A percentile compares a stretch with the other conserved stretches of the same genome.
phyloP scores from a whole-genome alignment of 2,113 vertebrate genomes.

The Cynopterus brachyotis region DNA sequence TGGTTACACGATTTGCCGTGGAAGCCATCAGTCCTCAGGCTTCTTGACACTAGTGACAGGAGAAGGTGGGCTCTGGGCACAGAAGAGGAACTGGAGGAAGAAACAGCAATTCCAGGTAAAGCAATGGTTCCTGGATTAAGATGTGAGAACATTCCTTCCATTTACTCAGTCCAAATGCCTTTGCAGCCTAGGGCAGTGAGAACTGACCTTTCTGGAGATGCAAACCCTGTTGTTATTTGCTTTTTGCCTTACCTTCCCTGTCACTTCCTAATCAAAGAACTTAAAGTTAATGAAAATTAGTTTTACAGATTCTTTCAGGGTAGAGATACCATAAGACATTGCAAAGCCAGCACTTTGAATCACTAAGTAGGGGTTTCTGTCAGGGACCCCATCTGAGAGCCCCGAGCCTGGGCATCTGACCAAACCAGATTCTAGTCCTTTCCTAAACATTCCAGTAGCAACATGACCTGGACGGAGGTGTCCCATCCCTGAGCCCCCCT shows the following conservation, averaged over 20 bases:
- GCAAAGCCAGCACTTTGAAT: background rate
- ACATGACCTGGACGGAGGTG: background rate
- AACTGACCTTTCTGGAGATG: background rate
- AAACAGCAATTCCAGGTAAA: background rate
- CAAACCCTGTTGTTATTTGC: background rate
- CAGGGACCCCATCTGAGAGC: background rate
- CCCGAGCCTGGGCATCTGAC: background rate
- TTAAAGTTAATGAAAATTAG: background rate
- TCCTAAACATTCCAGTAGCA: background rate
- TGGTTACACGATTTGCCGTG: background rate
- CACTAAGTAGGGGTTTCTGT: background rate
- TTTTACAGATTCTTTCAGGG: background rate
- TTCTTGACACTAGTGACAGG: background rate
- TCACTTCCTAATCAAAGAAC: background rate
- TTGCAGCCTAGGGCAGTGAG: background rate
- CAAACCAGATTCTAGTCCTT: background rate
- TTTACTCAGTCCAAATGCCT: background rate
- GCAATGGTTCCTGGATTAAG: background rate
- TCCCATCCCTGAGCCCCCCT: background rate
- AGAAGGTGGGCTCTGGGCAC: background rate
- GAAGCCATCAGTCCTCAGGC: background rate
- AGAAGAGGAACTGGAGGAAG: background rate
- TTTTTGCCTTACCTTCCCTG: background rate
- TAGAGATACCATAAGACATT: background rate
- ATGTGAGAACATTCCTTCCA: background rate